phyloP scores from a whole-genome alignment of 2,797 vertebrate genomes.

The Enteromius fasciolatus region DNA sequence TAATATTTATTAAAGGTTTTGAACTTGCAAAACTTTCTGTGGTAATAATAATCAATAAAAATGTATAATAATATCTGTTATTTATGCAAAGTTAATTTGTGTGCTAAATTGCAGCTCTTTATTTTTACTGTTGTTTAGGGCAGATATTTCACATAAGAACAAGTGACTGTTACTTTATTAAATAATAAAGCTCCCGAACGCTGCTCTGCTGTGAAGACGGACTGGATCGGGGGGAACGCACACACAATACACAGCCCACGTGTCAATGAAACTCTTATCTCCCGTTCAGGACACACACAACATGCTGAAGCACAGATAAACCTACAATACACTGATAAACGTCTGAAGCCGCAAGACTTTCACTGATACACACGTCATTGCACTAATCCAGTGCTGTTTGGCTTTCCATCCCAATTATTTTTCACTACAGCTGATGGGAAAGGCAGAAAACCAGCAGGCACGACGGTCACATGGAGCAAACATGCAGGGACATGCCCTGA shows the following conservation, averaged over 20 bases:
- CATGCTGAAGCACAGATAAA: slow-evolving; percentile 7
- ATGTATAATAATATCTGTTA: background rate
- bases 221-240: background rate
- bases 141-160: background rate
- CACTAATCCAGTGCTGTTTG: background rate
- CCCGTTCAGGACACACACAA: background rate
- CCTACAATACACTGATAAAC: background rate
- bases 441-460: background rate
- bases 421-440: background rate
- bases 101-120: background rate
- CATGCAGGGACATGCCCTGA: slow-evolving; percentile 16
- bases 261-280: slow-evolving; percentile 42
- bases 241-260: background rate
- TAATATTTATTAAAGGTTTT: background rate
- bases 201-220: background rate
- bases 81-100: background rate
- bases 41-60: background rate
- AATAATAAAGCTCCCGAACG: background rate
- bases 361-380: background rate
- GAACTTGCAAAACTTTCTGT: background rate
- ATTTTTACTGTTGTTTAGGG: background rate
- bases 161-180: background rate
- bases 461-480: background rate
- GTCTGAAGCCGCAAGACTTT: background rate
- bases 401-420: background rate